Percentiles rank a stretch among this genome's conserved stretches.
Evolutionary conservation across 2,113 vertebrate genomes (phyloP).

Genomic region (Brachypodius melanocephalos): DNA sequence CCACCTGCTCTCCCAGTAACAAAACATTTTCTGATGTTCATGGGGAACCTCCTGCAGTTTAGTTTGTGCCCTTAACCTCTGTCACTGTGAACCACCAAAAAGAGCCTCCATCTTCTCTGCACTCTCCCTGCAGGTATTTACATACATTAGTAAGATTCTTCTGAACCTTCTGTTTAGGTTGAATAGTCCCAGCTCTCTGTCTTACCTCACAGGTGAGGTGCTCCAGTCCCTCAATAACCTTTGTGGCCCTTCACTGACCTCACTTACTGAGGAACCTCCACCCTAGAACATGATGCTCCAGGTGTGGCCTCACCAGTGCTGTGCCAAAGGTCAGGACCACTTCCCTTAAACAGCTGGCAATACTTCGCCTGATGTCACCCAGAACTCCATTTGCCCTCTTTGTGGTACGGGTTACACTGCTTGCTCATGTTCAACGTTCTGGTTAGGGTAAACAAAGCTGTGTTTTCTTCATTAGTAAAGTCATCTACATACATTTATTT

Average conservation of each 20-base stretch:
- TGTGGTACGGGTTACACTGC: background rate
- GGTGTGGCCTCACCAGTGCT: background rate
- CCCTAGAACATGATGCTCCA: background rate
- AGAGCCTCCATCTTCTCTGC: background rate
- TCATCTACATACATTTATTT: fast-evolving
- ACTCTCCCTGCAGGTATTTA: background rate
- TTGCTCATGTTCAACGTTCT: background rate
- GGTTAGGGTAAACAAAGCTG: background rate
- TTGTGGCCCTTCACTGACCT: background rate
- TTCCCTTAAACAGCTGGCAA: background rate
- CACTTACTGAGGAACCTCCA: background rate
- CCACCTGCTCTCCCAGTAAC: background rate
- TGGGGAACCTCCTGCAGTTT: background rate
- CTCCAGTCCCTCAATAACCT: background rate
- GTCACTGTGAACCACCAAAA: background rate
- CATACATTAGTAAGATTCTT: background rate
- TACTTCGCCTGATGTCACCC: background rate
- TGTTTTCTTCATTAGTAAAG: background rate
- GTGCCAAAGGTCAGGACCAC: background rate
- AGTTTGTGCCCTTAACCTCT: background rate
- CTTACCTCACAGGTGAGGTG: background rate
- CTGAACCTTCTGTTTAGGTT: background rate
- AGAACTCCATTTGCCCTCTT: background rate
- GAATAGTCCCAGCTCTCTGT: background rate
- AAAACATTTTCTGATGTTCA: background rate